Conservation (phyloP, 2,888 invertebrate genomes). For the Lasioglossum lativentre region DNA sequence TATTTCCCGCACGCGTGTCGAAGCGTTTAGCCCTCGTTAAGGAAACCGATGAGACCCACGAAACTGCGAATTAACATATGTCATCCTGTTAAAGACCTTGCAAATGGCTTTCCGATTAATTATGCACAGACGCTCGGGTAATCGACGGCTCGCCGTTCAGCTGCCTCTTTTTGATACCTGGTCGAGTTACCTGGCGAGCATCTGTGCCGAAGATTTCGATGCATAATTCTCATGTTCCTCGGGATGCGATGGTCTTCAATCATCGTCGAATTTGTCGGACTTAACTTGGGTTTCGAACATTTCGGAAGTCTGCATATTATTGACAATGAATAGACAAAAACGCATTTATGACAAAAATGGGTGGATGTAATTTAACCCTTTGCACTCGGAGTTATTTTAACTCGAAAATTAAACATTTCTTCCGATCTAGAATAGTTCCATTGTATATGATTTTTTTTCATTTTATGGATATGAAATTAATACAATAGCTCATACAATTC, state of each 20-base stretch:
- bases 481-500: too few relatives aligned
- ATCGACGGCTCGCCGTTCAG: conserved; percentile 15
- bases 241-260: background rate
- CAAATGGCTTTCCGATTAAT: conserved; percentile 23
- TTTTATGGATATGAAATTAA: too few relatives aligned
- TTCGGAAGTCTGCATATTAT: background rate
- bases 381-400: too few relatives aligned
- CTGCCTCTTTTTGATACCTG: background rate
- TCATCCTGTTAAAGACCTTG: conserved; percentile 10
- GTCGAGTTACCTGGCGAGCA: background rate
- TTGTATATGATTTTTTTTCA: too few relatives aligned
- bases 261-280: background rate
- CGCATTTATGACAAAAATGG: too few relatives aligned
- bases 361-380: too few relatives aligned
- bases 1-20: background rate
- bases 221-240: background rate
- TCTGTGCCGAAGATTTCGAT: background rate
- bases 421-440: too few relatives aligned
- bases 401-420: too few relatives aligned
- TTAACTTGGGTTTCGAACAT: background rate
- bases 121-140: background rate
- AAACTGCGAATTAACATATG: conserved; percentile 18
- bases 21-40: conserved; percentile 13
- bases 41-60: conserved; percentile 2
- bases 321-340: too few relatives aligned